Percentiles rank a stretch among this genome's conserved stretches.
These are phyloP conservation scores for Bettongia penicillata DNA, from an alignment of 2,113 vertebrate genomes.

Conservation along the genomic window DNA sequence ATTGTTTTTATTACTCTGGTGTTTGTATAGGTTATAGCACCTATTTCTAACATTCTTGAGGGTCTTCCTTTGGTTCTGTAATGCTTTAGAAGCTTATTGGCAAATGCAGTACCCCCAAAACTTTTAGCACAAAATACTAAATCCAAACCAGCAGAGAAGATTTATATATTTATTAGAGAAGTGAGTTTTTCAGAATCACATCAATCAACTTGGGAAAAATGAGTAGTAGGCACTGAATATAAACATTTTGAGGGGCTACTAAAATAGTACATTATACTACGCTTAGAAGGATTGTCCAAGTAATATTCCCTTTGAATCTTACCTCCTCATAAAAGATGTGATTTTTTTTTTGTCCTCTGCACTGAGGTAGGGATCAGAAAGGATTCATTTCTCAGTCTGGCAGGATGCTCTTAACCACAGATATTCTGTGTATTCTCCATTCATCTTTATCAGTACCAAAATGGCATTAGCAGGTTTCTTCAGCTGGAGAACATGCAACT, in stretches of 20 bases:
- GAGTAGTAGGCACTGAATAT: background rate
- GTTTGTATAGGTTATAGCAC: background rate
- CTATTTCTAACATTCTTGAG: slow-evolving; percentile 9
- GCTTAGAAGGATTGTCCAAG: background rate
- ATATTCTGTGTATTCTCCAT: background rate
- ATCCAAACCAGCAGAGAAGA: background rate
- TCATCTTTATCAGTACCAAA: background rate
- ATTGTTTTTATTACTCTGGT: background rate
- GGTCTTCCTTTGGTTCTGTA: slow-evolving; percentile 2
- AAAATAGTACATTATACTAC: background rate
- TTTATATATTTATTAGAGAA: background rate
- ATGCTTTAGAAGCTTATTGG: slow-evolving; percentile 12
- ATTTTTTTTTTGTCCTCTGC: background rate
- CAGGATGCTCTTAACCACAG: background rate
- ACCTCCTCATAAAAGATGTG: background rate
- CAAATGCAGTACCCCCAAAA: background rate
- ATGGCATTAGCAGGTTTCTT: background rate
- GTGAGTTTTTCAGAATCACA: background rate
- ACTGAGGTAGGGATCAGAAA: background rate
- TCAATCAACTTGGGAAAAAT: slow-evolving; percentile 16
- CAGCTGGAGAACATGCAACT: background rate
- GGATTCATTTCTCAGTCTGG: background rate
- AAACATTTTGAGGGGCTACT: background rate
- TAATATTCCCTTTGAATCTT: background rate
- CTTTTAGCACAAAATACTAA: slow-evolving; percentile 11